Percentiles rank a stretch among this genome's conserved stretches.
phyloP scores from a whole-genome alignment of 2,888 invertebrate species.

The Galeopsomyia nigrocyanea region DNA sequence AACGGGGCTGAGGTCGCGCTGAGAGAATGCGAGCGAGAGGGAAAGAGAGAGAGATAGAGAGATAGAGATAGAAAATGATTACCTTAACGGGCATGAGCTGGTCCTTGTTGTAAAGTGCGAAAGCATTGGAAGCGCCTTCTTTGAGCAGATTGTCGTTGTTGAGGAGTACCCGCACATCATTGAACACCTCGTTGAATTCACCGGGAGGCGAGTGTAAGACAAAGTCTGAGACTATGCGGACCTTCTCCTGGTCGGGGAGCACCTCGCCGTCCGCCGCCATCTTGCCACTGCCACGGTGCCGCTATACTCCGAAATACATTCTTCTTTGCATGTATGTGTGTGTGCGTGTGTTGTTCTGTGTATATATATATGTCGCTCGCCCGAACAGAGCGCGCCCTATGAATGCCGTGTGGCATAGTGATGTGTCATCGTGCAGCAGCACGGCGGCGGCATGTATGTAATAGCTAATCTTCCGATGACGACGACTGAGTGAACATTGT shows the following conservation, averaged over 20 bases:
- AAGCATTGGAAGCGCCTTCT: conserved; percentile 96
- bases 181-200: conserved; percentile 99
- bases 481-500: too few species aligned
- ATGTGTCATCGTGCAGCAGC: conserved; percentile 8
- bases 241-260: conserved; percentile 91
- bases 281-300: conserved; percentile 54
- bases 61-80: conserved; percentile 49
- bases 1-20: too few species aligned
- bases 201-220: conserved; percentile 99
- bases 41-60: background rate
- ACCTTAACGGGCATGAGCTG: conserved; percentile 95
- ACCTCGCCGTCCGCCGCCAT: conserved; percentile 89
- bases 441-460: background rate
- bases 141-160: conserved; percentile 96
- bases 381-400: background rate
- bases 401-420: conserved; percentile 15
- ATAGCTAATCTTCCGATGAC: background rate
- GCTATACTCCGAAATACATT: too few species aligned
- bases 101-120: conserved; percentile 99
- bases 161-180: conserved; percentile 92
- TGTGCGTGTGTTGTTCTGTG: background rate
- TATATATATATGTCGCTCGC: background rate
- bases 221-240: conserved; percentile 97
- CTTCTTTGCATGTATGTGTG: conserved; percentile 5
- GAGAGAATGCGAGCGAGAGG: background rate